Evolutionary conservation across 2,888 invertebrate species (phyloP).

Genomic region (Drosophila macrospina): DNA sequence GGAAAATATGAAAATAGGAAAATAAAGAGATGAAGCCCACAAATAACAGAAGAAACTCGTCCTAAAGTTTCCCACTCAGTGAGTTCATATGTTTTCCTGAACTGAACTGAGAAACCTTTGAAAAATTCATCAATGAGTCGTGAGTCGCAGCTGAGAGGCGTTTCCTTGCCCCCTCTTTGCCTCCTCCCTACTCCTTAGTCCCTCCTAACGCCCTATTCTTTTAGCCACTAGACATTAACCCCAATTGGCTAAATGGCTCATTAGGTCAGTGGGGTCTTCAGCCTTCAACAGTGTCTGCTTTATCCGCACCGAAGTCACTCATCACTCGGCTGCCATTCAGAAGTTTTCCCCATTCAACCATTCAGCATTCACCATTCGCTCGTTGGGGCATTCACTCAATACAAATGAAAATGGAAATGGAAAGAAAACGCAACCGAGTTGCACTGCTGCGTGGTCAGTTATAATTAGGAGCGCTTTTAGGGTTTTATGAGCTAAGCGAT

Average conservation of each 20-base stretch:
- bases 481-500: slow-evolving; percentile 72
- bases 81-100: slow-evolving; percentile 59
- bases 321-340: slow-evolving; percentile 45
- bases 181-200: too few species aligned
- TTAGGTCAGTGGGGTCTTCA: slow-evolving; percentile 78
- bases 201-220: background rate
- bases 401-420: slow-evolving; percentile 31
- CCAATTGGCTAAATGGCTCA: slow-evolving; percentile 82
- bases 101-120: slow-evolving; percentile 62
- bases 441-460: slow-evolving; percentile 81
- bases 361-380: slow-evolving; percentile 47
- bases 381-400: slow-evolving; percentile 48
- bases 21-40: slow-evolving; percentile 60
- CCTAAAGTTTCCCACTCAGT: slow-evolving; percentile 28
- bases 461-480: slow-evolving; percentile 72
- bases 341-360: slow-evolving; percentile 57
- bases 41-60: slow-evolving; percentile 27
- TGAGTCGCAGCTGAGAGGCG: slow-evolving; percentile 46
- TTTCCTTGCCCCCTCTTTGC: background rate
- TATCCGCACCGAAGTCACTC: slow-evolving; percentile 47
- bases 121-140: slow-evolving; percentile 72
- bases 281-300: slow-evolving; percentile 25
- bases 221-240: slow-evolving; percentile 72
- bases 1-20: slow-evolving; percentile 80
- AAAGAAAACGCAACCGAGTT: slow-evolving; percentile 65